Evolutionary conservation across 2,888 invertebrate genomes (phyloP), one percentile per base, ranked within the genome.

Genomic region (Callyntrura guangdongensis): DNA sequence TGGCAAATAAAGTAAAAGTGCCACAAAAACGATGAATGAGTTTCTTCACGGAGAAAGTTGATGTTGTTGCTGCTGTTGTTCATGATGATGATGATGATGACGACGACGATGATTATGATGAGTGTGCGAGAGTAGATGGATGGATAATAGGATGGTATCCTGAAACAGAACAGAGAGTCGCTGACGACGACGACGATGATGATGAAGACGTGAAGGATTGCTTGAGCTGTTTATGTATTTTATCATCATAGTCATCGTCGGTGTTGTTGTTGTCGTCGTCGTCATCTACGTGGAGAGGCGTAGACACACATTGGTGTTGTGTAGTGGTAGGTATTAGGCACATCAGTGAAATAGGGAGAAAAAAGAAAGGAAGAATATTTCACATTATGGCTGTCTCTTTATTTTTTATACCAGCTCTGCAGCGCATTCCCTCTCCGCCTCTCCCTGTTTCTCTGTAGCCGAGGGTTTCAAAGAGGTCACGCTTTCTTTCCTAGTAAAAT

Each of bases 221-320:
- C 27, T 67, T 14, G 25, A 3, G 14, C 3, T 64, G 11, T 64
- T 64, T 64, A 20, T 64, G 22, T 64, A 22, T 64, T 64, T 56
- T 56, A 56, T 64, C 61, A 64, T 64, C 5, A 64, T 64, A 3
- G 20, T 64, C 17, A 64, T 64, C 61, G 22, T 64, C 25, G 17
- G 2, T 6, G 36, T 6, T 36, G 36, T 36, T 36, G 36, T 36
- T 36, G 36, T 36, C 36, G 36, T 36, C 36, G 36, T 36, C 36
- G 27, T 67, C 25, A 67, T 27, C 67, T 67, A 67, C 27, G 67
- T 27, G 11, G 67, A 67, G 61, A 61, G 61, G 27, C 9, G 64
- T 12, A 64, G 22, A 64, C 6, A 36, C 36, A 36, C 36, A 36
- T 2, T 36, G 36, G 6, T 36, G 20, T 25, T 14, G 12, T 67